phyloP scores from a whole-genome alignment of 2,888 invertebrate genomes.

The Dryococelus australis region DNA sequence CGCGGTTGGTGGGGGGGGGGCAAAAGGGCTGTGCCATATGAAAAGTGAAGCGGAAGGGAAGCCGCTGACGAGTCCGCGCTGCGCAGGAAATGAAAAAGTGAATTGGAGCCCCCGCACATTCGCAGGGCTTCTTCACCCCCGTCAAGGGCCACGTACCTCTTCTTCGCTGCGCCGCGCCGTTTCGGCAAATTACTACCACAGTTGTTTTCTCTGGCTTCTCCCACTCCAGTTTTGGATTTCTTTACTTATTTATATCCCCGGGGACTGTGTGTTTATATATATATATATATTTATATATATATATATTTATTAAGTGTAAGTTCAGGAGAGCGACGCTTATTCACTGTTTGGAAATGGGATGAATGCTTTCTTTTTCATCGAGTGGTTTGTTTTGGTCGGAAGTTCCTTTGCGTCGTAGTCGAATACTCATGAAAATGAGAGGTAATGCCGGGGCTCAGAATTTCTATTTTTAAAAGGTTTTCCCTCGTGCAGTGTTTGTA shows the following conservation, averaged over 20 bases:
- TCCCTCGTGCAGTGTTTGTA: no score
- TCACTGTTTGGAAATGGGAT: no score
- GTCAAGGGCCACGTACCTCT: not conserved
- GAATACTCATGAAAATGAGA: no score
- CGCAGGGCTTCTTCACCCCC: not conserved
- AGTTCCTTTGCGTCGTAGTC: no score
- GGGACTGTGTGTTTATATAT: no score
- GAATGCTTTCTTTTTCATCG: no score
- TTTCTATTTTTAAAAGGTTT: no score
- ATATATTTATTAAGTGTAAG: no score
- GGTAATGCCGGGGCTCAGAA: no score
- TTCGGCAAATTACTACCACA: not conserved
- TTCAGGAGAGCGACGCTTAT: no score
- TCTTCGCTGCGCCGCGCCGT: not conserved
- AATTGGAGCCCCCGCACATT: not conserved
- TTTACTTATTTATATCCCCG: not conserved
- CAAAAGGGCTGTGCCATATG: not conserved
- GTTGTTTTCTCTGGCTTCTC: not conserved
- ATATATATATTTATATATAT: no score
- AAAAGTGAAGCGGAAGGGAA: not conserved
- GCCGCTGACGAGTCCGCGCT: not conserved
- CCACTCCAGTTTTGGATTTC: not conserved
- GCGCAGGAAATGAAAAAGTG: slow-evolving; percentile 7
- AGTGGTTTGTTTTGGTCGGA: no score
- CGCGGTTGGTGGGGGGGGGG: not conserved